phyloP scores from a whole-genome alignment of 2,797 vertebrate genomes.

The Spheniscus humboldti region DNA sequence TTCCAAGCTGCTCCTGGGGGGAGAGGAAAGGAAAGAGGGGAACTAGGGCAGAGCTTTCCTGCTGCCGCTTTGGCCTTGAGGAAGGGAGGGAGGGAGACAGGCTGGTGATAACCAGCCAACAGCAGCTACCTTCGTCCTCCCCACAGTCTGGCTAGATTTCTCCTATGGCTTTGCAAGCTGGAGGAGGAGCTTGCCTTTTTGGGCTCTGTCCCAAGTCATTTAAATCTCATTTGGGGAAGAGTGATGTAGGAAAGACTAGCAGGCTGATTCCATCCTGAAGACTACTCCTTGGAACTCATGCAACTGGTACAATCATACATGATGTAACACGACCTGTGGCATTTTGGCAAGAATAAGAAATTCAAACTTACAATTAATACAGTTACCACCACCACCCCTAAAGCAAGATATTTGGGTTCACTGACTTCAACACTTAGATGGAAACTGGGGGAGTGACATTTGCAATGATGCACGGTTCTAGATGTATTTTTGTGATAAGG shows the following conservation, averaged over 20 bases:
- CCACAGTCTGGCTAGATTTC: neutral
- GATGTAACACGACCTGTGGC: neutral
- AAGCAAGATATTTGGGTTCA: neutral
- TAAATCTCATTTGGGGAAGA: neutral
- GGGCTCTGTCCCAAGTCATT: neutral
- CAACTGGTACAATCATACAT: neutral
- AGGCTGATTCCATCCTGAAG: neutral
- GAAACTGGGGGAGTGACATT: neutral
- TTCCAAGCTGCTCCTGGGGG: neutral
- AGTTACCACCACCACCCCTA: neutral
- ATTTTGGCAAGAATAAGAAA: neutral
- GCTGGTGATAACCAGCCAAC: neutral
- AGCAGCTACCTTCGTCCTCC: neutral
- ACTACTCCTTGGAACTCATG: neutral
- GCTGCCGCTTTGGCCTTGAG: neutral
- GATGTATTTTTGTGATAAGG: neutral
- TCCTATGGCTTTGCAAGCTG: neutral
- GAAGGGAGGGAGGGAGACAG: neutral
- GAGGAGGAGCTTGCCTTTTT: neutral
- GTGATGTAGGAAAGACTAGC: neutral
- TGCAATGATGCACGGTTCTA: neutral
- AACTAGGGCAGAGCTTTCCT: neutral
- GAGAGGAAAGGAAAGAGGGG: neutral
- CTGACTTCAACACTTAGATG: neutral
- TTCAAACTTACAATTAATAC: neutral